A percentile compares a stretch with the other conserved stretches of the same genome.
Evolutionary conservation across 2,113 vertebrate species (phyloP).

Genomic region (Cottus gobio): DNA sequence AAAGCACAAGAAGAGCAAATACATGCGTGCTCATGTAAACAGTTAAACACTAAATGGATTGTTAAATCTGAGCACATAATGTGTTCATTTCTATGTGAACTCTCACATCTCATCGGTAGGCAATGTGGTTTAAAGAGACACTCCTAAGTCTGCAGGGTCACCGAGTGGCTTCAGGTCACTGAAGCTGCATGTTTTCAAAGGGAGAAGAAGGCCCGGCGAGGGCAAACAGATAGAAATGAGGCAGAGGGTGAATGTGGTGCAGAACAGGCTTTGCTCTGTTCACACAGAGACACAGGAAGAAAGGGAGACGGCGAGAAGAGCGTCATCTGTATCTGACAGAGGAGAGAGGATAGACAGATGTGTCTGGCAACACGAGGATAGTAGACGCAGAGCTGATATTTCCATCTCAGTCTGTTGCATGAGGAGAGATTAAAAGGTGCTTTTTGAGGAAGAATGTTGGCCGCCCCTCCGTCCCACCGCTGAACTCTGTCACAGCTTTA

Average conservation of each 20-base stretch:
- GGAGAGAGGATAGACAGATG: constrained; percentile 50
- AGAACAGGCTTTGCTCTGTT: constrained; percentile 60
- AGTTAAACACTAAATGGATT: background rate
- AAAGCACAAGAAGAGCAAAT: background rate
- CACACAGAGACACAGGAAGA: constrained; percentile 37
- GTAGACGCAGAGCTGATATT: constrained; percentile 18
- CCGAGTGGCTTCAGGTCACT: constrained; percentile 35
- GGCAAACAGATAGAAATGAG: constrained; percentile 28
- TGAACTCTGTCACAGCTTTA: constrained; percentile 16
- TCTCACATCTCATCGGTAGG: background rate
- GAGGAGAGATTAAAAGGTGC: constrained; percentile 7
- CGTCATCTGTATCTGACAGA: constrained; percentile 32
- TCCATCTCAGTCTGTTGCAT: constrained; percentile 18
- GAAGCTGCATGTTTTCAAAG: constrained; percentile 39
- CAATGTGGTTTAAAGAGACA: constrained; percentile 32
- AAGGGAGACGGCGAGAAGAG: constrained; percentile 39
- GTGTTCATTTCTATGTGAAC: background rate
- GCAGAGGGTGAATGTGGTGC: constrained; percentile 29
- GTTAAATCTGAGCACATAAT: background rate
- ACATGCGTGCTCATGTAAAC: background rate
- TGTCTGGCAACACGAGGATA: constrained; percentile 35
- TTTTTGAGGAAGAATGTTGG: constrained; percentile 21
- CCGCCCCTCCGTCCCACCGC: constrained; percentile 19
- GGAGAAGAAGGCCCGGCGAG: constrained; percentile 19
- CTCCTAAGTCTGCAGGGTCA: constrained; percentile 25